Base-by-base conservation (phyloP, 2,888 invertebrate genomes). In the Ophraella communa region DNA sequence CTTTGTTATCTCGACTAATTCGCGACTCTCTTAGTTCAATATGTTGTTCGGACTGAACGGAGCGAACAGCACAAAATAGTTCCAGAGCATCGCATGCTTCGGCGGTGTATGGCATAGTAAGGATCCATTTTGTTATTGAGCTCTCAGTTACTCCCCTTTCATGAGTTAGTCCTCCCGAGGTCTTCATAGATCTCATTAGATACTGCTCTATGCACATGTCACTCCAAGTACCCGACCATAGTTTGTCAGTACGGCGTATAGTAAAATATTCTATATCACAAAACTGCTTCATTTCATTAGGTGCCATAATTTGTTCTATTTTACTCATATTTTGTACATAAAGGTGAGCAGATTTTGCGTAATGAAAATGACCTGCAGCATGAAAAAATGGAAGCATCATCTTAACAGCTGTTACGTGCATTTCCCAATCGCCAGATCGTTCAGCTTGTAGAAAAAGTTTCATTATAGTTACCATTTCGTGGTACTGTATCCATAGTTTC, bases 31-130 rank as follows among this genome's bases (percentile, higher is more conserved):
- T 53, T 30, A 33, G 7, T 21, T 61, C 54, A 21, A 61, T 44
- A 33, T 61, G 61, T 45, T 53, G 61, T 21, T 61, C 47, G 17
- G 30, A 54, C 8, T 44, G 45, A 17, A 5, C 20, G 7, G 23
- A 39, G 11, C 23, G 45, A 44, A 56, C 45, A 44, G 17, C 56
- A 56, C 56, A 56, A 56, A 56, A 56, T 17, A 27, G 18, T 33
- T 54, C 54, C 4, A 35, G 20, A 21, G 39, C 42, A 54, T 54
- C 42, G 14, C 54, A 54, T 23, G 23, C 20, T 54, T 54, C 39
- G 23, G 39, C 42, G 7, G 54, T 54, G 35, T 54, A 54, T 18
- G 42, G 54, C 42, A 54, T 58, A 3, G 24, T 24, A 4, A 24
- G 3, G 7, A 7, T 24, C 24, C 24, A 24, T 24, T 24, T 24